Conservation (phyloP, 1,140 invertebrate genomes). For the Eufriesea mexicana region DNA sequence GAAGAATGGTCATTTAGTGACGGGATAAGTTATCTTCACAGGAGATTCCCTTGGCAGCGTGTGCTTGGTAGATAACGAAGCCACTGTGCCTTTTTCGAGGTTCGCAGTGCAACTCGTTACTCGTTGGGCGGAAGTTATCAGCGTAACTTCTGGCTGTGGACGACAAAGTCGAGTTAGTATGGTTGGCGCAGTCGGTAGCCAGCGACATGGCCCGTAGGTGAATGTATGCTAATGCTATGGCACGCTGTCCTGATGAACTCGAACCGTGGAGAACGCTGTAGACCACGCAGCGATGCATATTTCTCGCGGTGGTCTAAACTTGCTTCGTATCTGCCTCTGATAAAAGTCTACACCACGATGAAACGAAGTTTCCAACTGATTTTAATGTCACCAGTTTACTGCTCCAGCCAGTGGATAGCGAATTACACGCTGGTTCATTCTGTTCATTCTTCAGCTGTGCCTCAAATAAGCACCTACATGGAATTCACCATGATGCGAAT, state of each 20-base stretch:
- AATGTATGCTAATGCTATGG: conserved; percentile 56
- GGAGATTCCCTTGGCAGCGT: not conserved
- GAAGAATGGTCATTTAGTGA: not conserved
- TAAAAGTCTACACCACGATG: not conserved
- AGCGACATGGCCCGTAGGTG: conserved; percentile 21
- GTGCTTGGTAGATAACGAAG: conserved; percentile 16
- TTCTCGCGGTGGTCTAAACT: not conserved
- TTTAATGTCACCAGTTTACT: not conserved
- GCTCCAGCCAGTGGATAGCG: no score
- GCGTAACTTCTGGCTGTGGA: conserved; percentile 32
- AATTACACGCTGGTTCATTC: no score
- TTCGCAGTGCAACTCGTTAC: conserved; percentile 28
- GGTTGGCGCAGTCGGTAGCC: conserved; percentile 1
- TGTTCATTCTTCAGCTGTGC: no score
- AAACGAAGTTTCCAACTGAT: not conserved
- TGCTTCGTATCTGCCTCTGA: not conserved
- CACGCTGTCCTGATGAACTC: conserved; percentile 40
- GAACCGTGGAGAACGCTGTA: not conserved
- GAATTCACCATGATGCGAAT: no score
- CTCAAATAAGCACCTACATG: no score
- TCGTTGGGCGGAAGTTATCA: conserved; percentile 31
- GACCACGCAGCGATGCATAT: not conserved
- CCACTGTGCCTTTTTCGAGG: conserved; percentile 21
- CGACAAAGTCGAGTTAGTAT: conserved; percentile 45
- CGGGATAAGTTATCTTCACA: no score